Conservation (phyloP, 2,113 vertebrate species). For the Seriola quinqueradiata region DNA sequence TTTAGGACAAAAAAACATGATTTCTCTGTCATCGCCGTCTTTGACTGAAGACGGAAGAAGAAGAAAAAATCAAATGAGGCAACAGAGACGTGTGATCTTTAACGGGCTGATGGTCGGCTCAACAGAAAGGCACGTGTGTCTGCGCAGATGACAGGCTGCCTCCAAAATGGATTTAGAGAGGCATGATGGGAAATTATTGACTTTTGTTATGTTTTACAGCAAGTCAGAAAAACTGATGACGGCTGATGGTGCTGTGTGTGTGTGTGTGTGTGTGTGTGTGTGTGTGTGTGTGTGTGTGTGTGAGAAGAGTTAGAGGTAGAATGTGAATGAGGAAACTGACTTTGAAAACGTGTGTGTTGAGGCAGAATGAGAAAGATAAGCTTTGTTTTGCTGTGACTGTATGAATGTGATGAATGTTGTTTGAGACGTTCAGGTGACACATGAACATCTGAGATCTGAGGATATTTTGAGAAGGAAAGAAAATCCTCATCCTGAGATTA, state of each 20-base stretch:
- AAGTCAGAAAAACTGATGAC: slow-evolving; percentile 34
- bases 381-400: background rate
- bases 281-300: slow-evolving; percentile 1
- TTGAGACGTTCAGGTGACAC: too few species aligned
- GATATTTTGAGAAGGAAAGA: too few species aligned
- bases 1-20: slow-evolving; percentile 4
- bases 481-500: too few species aligned
- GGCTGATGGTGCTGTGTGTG: slow-evolving; percentile 8
- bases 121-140: slow-evolving; percentile 44
- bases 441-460: too few species aligned
- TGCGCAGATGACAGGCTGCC: slow-evolving; percentile 49
- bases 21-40: slow-evolving; percentile 26
- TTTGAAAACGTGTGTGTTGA: background rate
- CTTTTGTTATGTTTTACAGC: slow-evolving; percentile 59
- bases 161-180: slow-evolving; percentile 34
- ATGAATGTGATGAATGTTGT: too few species aligned
- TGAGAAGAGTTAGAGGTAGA: background rate
- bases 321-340: background rate
- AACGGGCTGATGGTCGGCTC: slow-evolving; percentile 51
- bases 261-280: background rate
- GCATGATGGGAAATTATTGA: slow-evolving; percentile 56
- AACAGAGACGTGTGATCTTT: slow-evolving; percentile 54
- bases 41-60: background rate
- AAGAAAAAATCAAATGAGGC: slow-evolving; percentile 26
- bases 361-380: background rate